A percentile compares a stretch with the other conserved stretches of the same genome.
Evolutionary conservation across 2,888 invertebrate genomes (phyloP).

Genomic region (Ennomos quercinarius): DNA sequence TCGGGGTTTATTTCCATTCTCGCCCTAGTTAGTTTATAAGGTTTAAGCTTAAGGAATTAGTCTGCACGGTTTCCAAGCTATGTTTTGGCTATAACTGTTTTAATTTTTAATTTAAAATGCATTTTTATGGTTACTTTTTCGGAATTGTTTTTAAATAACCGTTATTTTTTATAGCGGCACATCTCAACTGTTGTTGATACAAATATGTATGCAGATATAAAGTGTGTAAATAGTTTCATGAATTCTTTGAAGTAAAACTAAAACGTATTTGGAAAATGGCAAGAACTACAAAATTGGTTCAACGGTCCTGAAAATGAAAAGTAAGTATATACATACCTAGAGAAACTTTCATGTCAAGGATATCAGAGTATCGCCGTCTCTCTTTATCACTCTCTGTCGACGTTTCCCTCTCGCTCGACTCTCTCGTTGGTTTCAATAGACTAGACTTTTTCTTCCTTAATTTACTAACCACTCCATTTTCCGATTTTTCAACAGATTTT

Average conservation of each 20-base stretch:
- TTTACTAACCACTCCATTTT: conserved; percentile 67
- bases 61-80: no score
- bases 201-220: no score
- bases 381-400: conserved; percentile 80
- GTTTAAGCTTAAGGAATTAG: no score
- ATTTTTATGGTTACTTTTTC: no score
- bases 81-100: no score
- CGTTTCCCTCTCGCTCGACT: conserved; percentile 79
- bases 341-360: conserved; percentile 76
- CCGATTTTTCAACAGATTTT: conserved; percentile 59
- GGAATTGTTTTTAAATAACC: no score
- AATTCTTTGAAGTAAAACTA: no score
- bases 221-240: no score
- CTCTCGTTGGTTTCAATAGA: conserved; percentile 71
- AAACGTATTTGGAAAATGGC: conserved; percentile 42
- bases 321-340: conserved; percentile 62
- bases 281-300: conserved; percentile 38
- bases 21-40: conserved; percentile 9
- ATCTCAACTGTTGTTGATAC: no score
- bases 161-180: no score
- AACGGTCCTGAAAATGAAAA: background rate
- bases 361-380: conserved; percentile 76
- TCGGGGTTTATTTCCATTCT: conserved; percentile 22
- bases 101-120: no score
- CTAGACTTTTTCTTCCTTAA: conserved; percentile 74